These are phyloP conservation scores for Sandelia bainsii DNA, from an alignment of 2,797 vertebrate genomes.

Conservation along the genomic window DNA sequence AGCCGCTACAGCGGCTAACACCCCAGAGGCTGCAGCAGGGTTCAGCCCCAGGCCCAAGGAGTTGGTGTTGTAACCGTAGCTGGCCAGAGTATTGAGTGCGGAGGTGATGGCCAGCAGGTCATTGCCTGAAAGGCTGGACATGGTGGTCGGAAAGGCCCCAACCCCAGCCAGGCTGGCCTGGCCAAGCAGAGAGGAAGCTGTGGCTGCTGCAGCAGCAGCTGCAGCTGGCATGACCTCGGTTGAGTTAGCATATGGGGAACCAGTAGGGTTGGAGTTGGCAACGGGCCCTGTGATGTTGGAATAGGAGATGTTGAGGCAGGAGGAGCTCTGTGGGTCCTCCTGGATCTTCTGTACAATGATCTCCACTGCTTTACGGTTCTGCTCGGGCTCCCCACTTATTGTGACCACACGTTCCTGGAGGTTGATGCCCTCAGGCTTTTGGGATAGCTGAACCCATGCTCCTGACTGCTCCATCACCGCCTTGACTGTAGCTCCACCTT, in stretches of 20 bases:
- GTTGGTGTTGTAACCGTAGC: constrained; percentile 96
- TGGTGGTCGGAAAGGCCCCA: constrained; percentile 89
- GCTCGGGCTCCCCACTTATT: constrained; percentile 92
- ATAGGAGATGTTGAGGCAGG: constrained; percentile 96
- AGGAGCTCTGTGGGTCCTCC: constrained; percentile 95
- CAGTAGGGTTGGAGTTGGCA: constrained; percentile 96
- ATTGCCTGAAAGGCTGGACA: constrained; percentile 92
- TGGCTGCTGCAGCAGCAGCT: constrained; percentile 87
- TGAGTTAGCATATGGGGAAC: constrained; percentile 94
- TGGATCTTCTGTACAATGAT: constrained; percentile 97
- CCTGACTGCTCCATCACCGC: constrained; percentile 96
- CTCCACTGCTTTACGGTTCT: constrained; percentile 93
- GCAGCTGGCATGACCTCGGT: constrained; percentile 90
- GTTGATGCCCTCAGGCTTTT: constrained; percentile 95
- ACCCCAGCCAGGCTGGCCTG: constrained; percentile 89
- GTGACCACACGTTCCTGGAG: constrained; percentile 95
- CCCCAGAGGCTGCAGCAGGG: constrained; percentile 90
- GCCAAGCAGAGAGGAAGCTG: constrained; percentile 90
- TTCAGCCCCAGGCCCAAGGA: constrained; percentile 92
- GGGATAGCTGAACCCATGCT: constrained; percentile 95
- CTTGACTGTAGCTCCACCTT: constrained; percentile 93
- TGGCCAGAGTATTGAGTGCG: constrained; percentile 94
- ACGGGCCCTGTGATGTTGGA: constrained; percentile 95
- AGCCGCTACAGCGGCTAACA: constrained; percentile 91
- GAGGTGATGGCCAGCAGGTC: constrained; percentile 95